Base-by-base conservation (phyloP, 2,888 invertebrate genomes). In the Callimorpha dominula region DNA sequence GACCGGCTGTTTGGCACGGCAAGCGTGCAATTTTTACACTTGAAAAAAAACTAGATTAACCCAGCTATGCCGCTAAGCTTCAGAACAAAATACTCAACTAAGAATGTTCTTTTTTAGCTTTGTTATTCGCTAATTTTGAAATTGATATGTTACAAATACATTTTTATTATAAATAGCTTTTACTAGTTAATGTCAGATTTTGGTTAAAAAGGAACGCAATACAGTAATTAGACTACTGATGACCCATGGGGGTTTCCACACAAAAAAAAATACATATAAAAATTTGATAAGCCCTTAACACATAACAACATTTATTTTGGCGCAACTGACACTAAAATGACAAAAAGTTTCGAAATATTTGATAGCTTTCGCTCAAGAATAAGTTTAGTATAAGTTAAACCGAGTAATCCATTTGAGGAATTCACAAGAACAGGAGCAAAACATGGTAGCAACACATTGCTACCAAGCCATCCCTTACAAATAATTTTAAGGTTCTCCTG, bases 1-100 rank as follows among this genome's bases (percentile, higher is more conserved):
- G 80, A 82, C 80, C 81, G 77, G 80, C 82, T 85, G 82, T 81
- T 85, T 81, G 82, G 82, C 83, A 83, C 83, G 78, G 81, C 82
- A 78, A 79, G 71, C 60, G 71, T 68, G 31, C 57, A 20, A 46
- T 20, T 72, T 71, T 77, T 72, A 76, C 68, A 68, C 68, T 78
- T 71, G 68, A 63, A 75, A 68, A 69, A 2, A 72, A 79, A 74
- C 75, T 78, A 63, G 73, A 68, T 79, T 75, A 73, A 72, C 54
- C 74, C 70, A 72, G 50, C 68, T 42, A 42, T 76, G 20, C 64
- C 64, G 54, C 57, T 62, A 11, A 67, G 54, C 71, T 75, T 68
- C 31, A n/a, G 12, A 60, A 49, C 49, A 20, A 65, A 17, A 63
- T 63, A n/a, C 17, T 31, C 4, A 42, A 42, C 42, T 63, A 46